phyloP scores from a whole-genome alignment of 2,888 invertebrate genomes.

The Odontomyia ornata region DNA sequence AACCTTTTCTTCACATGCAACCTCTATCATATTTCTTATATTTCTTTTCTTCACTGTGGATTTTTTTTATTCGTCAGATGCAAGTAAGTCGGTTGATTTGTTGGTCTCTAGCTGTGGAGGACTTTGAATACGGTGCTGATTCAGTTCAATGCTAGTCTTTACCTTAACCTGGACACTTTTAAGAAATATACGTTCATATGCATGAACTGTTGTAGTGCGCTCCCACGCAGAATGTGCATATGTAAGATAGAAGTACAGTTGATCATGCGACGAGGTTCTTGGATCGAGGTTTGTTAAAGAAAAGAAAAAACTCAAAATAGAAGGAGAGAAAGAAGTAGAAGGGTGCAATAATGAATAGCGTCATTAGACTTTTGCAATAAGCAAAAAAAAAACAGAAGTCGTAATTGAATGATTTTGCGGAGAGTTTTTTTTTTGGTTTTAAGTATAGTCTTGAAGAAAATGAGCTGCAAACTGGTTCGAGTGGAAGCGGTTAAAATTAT shows the following conservation, averaged over 20 bases:
- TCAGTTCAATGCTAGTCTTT: no score
- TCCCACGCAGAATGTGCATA: conserved; percentile 13
- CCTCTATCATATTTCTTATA: background rate
- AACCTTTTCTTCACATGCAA: background rate
- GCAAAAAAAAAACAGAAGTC: no score
- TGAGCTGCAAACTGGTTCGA: no score
- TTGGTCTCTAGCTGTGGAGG: background rate
- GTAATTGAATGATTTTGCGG: no score
- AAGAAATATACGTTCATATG: background rate
- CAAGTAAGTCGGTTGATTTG: conserved; percentile 10
- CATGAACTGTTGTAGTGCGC: background rate
- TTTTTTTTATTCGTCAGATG: background rate
- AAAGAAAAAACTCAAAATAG: background rate
- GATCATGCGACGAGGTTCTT: conserved; percentile 21
- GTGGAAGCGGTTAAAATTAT: no score
- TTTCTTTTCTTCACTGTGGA: background rate
- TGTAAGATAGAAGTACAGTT: conserved; percentile 12
- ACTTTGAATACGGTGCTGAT: no score
- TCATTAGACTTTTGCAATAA: no score
- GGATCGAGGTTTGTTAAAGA: background rate
- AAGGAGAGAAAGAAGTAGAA: no score
- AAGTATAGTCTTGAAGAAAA: no score
- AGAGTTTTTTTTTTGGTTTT: no score
- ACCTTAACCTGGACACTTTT: conserved; percentile 8
- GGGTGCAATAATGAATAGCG: no score